These are phyloP conservation scores for Coenonympha arcania DNA, from an alignment of 2,888 invertebrate species.

Conservation along the genomic window DNA sequence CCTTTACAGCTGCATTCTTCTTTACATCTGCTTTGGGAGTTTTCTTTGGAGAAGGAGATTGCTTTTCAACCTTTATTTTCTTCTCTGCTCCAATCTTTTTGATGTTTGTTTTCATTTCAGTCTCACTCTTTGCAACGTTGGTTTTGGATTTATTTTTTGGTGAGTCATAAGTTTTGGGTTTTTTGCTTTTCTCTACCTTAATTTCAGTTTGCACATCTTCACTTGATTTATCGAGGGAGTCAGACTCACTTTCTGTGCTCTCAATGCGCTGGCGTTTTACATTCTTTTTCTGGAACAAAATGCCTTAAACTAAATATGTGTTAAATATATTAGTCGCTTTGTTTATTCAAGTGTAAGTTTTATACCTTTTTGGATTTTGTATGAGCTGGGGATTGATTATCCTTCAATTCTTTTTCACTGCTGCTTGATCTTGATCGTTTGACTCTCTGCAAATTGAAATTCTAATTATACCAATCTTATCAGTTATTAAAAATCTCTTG, in stretches of 20 bases:
- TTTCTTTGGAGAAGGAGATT: conserved; percentile 18
- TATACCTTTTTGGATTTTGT: conserved; percentile 30
- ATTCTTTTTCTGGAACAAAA: conserved; percentile 41
- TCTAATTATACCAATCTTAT: conserved; percentile 13
- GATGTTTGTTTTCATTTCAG: not conserved
- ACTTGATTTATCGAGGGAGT: conserved; percentile 22
- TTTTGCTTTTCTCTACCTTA: conserved; percentile 37
- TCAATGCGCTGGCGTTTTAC: conserved; percentile 56
- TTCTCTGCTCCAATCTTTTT: conserved; percentile 1
- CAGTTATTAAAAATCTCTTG: not conserved
- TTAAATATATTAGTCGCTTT: too few relatives aligned
- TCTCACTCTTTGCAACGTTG: too few relatives aligned
- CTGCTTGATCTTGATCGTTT: conserved; percentile 54
- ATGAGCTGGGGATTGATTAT: conserved; percentile 29
- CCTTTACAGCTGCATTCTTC: conserved; percentile 13
- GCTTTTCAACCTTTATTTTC: conserved; percentile 27
- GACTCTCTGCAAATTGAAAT: conserved; percentile 36
- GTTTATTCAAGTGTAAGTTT: too few relatives aligned
- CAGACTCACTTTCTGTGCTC: conserved; percentile 56
- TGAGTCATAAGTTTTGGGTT: conserved; percentile 49
- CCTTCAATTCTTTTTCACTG: conserved; percentile 44
- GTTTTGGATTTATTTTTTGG: conserved; percentile 41
- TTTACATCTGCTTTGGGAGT: conserved; percentile 15
- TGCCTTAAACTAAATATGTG: not conserved
- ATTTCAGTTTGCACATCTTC: conserved; percentile 29